These are phyloP conservation scores for Rousettus madagascariensis DNA, from an alignment of 2,797 vertebrate species.

Conservation along the genomic window DNA sequence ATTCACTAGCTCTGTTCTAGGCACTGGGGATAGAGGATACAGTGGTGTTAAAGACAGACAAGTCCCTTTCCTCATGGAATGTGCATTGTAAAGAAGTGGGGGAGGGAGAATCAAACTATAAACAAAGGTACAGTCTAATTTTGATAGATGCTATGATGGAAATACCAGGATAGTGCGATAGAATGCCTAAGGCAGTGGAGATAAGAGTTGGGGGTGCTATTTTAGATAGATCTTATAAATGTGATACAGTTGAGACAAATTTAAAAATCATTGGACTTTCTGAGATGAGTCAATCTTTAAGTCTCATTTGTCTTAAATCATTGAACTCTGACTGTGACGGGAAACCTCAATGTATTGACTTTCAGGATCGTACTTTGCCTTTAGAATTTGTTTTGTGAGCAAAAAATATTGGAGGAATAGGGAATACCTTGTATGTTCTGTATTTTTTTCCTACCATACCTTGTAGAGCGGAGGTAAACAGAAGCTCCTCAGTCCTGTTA, in stretches of 20 bases:
- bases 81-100: not conserved
- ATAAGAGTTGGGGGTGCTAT: not conserved
- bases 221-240: not conserved
- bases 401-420: not conserved
- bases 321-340: not conserved
- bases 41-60: not conserved
- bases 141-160: not conserved
- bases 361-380: not conserved
- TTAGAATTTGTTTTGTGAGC: not conserved
- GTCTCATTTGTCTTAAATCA: not conserved
- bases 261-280: constrained; percentile 12
- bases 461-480: not conserved
- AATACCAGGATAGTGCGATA: not conserved
- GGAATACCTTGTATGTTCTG: not conserved
- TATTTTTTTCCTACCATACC: not conserved
- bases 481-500: not conserved
- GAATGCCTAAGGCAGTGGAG: not conserved
- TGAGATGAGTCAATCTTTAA: not conserved
- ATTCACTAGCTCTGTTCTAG: not conserved
- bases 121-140: not conserved
- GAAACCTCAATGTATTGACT: not conserved
- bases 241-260: not conserved
- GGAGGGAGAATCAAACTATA: not conserved
- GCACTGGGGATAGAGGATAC: not conserved
- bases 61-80: not conserved